These are phyloP conservation scores for Phylloscopus collybita DNA, from an alignment of 2,797 vertebrate species.

Conservation along the genomic window DNA sequence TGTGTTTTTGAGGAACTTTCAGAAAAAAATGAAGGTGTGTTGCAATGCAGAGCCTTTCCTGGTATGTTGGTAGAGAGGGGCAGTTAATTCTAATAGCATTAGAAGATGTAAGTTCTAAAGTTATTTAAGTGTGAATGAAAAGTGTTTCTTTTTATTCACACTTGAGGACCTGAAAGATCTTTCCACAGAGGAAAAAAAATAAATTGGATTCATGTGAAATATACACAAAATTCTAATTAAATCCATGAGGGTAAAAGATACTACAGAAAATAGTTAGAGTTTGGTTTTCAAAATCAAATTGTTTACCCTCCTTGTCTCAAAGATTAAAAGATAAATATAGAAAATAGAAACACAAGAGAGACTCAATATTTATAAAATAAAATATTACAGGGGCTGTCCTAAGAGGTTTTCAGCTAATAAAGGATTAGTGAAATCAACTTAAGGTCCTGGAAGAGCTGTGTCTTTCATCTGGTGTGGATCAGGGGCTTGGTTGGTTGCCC, in stretches of 20 bases:
- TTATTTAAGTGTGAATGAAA: not conserved
- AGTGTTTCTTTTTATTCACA: not conserved
- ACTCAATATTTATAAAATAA: not conserved
- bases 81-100: not conserved
- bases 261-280: fast-evolving
- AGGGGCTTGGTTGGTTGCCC: not conserved
- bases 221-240: not conserved
- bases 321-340: not conserved
- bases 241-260: fast-evolving
- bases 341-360: not conserved
- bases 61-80: fast-evolving
- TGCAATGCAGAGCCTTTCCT: not conserved
- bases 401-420: not conserved
- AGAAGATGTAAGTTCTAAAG: not conserved
- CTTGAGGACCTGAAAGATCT: not conserved
- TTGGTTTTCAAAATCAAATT: not conserved
- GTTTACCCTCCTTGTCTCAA: not conserved
- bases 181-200: not conserved
- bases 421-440: not conserved
- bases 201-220: not conserved
- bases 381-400: not conserved
- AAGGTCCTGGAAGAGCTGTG: not conserved
- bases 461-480: not conserved
- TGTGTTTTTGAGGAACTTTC: not conserved
- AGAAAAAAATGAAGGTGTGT: not conserved